phyloP scores from a whole-genome alignment of 2,797 vertebrate genomes.

The Hemitrygon akajei region DNA sequence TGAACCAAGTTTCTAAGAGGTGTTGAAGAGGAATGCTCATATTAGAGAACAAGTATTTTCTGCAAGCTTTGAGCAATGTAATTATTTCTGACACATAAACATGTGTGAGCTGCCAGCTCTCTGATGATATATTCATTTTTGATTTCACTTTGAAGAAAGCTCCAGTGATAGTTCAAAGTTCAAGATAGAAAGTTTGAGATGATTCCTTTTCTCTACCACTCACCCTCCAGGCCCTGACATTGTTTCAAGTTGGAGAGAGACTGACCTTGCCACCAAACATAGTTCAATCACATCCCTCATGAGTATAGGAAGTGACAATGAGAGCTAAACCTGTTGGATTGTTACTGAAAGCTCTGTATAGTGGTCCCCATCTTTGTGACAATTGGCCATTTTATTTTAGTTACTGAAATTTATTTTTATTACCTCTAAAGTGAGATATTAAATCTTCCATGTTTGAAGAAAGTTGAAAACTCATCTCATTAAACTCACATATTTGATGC shows the following conservation, averaged over 20 bases:
- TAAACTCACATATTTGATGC: neutral
- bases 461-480: neutral
- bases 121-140: neutral
- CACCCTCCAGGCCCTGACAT: neutral
- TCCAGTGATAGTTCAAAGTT: neutral
- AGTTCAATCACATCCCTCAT: neutral
- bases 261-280: neutral
- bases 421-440: neutral
- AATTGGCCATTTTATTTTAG: neutral
- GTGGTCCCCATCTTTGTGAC: neutral
- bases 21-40: neutral
- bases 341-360: neutral
- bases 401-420: neutral
- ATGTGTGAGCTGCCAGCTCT: neutral
- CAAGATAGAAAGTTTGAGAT: neutral
- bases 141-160: neutral
- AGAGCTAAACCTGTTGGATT: neutral
- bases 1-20: neutral
- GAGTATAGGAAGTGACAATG: neutral
- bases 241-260: neutral
- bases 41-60: neutral
- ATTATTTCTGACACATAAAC: neutral
- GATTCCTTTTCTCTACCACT: neutral
- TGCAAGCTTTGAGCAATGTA: neutral
- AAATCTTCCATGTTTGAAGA: neutral